phyloP scores from a whole-genome alignment of 2,888 invertebrate genomes.

The Cheilosia grossa region DNA sequence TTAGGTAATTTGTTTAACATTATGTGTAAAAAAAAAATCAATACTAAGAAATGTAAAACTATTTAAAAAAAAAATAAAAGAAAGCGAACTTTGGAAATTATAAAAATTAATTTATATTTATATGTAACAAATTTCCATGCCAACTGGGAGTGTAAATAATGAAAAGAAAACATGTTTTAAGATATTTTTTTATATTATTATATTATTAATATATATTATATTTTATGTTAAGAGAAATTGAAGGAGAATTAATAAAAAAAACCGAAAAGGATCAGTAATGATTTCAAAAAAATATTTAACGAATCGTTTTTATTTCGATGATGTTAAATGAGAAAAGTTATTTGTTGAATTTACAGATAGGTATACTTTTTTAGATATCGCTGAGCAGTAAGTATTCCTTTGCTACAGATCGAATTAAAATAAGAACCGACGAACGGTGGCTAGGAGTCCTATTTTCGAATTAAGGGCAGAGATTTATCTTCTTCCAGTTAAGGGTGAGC shows the following conservation, averaged over 20 bases:
- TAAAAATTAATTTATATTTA: conserved; percentile 49
- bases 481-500: no score
- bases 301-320: background rate
- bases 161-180: conserved; percentile 48
- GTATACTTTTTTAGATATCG: no score
- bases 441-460: no score
- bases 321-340: background rate
- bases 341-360: background rate
- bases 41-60: conserved; percentile 22
- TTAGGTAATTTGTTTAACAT: conserved; percentile 54
- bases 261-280: conserved; percentile 52
- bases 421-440: no score
- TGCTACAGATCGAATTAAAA: no score
- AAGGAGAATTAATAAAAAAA: conserved; percentile 67
- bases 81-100: conserved; percentile 22
- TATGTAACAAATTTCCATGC: conserved; percentile 52
- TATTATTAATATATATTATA: conserved; percentile 66
- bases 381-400: no score
- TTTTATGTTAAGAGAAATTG: conserved; percentile 67
- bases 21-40: conserved; percentile 19
- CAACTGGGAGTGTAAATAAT: conserved; percentile 71
- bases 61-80: conserved; percentile 20
- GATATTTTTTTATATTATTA: conserved; percentile 62
- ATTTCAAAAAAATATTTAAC: conserved; percentile 60
- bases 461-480: no score